Evolutionary conservation across 2,888 invertebrate species (phyloP), one percentile per base, ranked within the genome.

Genomic region (Pyralis farinalis): DNA sequence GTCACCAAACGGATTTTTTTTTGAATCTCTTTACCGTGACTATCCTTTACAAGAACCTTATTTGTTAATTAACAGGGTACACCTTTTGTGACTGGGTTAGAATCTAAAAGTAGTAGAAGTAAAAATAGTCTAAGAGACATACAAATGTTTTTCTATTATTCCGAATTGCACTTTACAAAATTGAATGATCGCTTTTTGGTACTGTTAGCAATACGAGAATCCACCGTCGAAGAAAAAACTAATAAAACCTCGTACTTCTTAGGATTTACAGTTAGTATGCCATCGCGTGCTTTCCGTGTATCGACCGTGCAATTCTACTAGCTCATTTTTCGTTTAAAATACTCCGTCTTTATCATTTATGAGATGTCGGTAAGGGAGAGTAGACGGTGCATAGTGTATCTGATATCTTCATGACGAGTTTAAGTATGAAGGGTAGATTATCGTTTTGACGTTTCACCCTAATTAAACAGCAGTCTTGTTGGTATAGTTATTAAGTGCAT

Each of bases 231-330:
- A 61, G 56, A 55, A 54, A 55, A 55, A 54, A 58, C 64, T 56
- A 46, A 52, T 49, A 44, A 58, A 53, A 58, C 51, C 44, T 25
- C 53, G 49, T 48, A 53, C 63, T 71, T 63, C 63, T 58, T 49
- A 61, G 59, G 63, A 71, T 70, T 74, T 71, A 64, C 58, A 58
- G 52, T 51, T 36, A 51, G 42, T 42, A 43, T 43, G 41, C 34
- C 49, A 48, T 56, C 49, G 61, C 61, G 63, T 63, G 61, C 25
- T 25, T 34, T 42, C 11, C 22, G 36, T 30, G 36, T 58, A 55
- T 58, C 55, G 58, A 59, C 49, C 50, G 38, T 34, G 29, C 33
- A 27, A 21, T 32, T 33, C 40, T 40, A 37, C 44, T 46, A 35
- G 42, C 46, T 55, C 52, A 48, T 51, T 49, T 53, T 49, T 44